Evolutionary conservation across 2,797 vertebrate species (phyloP), one percentile per base, ranked within the genome.

Genomic region (Corythornis leucogaster): DNA sequence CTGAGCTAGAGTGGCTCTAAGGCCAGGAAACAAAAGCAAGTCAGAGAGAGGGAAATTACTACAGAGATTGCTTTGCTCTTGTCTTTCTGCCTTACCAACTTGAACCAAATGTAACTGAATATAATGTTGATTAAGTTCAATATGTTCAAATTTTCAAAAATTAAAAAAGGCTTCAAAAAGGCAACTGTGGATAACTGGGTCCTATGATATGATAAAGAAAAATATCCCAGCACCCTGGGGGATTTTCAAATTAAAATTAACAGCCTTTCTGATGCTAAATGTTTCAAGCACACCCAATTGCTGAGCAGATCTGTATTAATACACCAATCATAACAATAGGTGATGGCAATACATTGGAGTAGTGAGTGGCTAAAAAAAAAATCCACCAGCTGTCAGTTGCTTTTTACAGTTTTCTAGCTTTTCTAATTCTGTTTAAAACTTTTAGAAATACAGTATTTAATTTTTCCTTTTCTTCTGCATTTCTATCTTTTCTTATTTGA

Each of bases 241-340:
- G 31, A 63, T 79, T 93, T 89, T 87, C 46, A 87, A 94, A 96
- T 84, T 90, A 93, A 48, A 94, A 96, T 84, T 91, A 93, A 45
- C 59, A 88, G 15, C 53, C 73, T 96, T 73, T 85, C 88, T 92
- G 28, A 54, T 74, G 22, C 17, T 85, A 79, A 87, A 79, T 53
- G 62, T 83, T 86, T 31, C 70, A 77, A 85, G 33, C 54, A 55
- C 20, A 87, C 20, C 42, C 30, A 66, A 8, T 12, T 83, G 57
- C 75, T 85, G 31, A 90, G 31, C 20, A 85, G 80, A 67, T 88
- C 64, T 38, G 10, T 87, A 87, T 79, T 85, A 92, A 79, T 64
- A 78, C 62, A 62, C 16, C 28, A 61, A 93, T 84, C 66, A 66
- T 83, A 93, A 88, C 74, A 89, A 94, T 92, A 80, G 62, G 43